Percentiles rank a stretch among this genome's conserved stretches.
phyloP scores from a whole-genome alignment of 2,113 vertebrate genomes.

The Lophura nycthemera region DNA sequence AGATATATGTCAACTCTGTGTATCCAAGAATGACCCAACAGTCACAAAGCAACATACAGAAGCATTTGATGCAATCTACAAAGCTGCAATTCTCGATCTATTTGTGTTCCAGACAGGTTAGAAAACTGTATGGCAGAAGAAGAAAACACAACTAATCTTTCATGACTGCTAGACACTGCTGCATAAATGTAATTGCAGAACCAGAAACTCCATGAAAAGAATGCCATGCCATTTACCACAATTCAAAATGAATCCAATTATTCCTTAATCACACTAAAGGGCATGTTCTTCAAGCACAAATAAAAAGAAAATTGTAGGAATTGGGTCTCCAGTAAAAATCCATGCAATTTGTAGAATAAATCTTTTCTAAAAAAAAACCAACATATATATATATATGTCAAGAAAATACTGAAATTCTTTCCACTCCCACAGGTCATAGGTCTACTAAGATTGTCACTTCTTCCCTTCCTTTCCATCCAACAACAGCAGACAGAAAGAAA shows the following conservation, averaged over 20 bases:
- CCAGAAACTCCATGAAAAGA: slow-evolving; percentile 65
- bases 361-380: background rate
- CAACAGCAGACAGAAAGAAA: background rate
- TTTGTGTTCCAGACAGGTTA: slow-evolving; percentile 73
- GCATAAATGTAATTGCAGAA: slow-evolving; percentile 68
- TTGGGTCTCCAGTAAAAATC: slow-evolving; percentile 2
- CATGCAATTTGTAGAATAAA: background rate
- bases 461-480: background rate
- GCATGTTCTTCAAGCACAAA: slow-evolving; percentile 40
- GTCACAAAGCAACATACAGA: slow-evolving; percentile 62
- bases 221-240: slow-evolving; percentile 48
- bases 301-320: slow-evolving; percentile 42
- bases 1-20: slow-evolving; percentile 56
- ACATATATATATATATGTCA: background rate
- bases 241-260: slow-evolving; percentile 71
- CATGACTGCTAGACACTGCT: slow-evolving; percentile 58
- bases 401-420: background rate
- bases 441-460: background rate
- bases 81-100: slow-evolving; percentile 65
- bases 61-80: slow-evolving; percentile 67
- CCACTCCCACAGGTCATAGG: background rate
- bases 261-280: slow-evolving; percentile 68
- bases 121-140: slow-evolving; percentile 51
- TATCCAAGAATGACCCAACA: slow-evolving; percentile 63
- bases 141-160: slow-evolving; percentile 75